Evolutionary conservation across 2,113 vertebrate genomes (phyloP).

Genomic region (Pteropus alecto): DNA sequence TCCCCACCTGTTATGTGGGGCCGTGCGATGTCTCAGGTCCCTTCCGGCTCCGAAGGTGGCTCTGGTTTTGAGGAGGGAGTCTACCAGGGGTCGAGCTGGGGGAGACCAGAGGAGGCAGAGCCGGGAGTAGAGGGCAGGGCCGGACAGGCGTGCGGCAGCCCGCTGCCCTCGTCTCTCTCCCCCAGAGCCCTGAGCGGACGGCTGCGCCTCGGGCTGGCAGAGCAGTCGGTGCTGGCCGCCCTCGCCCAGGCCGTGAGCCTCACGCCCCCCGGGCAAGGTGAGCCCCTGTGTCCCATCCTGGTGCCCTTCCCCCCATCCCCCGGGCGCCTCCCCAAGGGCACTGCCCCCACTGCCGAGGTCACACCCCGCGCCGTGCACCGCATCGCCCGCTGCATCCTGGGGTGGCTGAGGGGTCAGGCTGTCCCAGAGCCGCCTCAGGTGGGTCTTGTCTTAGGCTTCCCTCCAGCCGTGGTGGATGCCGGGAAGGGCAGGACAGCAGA

Average conservation of each 20-base stretch:
- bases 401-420: not conserved
- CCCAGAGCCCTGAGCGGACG: constrained; percentile 91
- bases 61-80: not conserved
- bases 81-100: accelerated
- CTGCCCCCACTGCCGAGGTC: accelerated
- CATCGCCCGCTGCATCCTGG: accelerated
- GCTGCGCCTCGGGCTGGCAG: constrained; percentile 92
- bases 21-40: not conserved
- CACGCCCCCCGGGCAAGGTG: constrained; percentile 90
- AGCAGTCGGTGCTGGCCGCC: constrained; percentile 90
- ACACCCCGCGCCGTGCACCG: not conserved
- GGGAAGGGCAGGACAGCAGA: constrained; percentile 89
- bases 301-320: accelerated
- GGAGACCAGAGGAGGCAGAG: not conserved
- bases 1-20: not conserved
- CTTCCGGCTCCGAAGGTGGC: not conserved
- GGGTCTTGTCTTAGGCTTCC: constrained; percentile 80
- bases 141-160: not conserved
- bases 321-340: not conserved
- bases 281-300: not conserved
- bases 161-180: not conserved
- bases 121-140: too few species aligned
- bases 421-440: not conserved
- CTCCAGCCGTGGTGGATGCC: constrained; percentile 87
- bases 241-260: constrained; percentile 90